Evolutionary conservation across 2,888 invertebrate genomes (phyloP).

Genomic region (Nomada flava): DNA sequence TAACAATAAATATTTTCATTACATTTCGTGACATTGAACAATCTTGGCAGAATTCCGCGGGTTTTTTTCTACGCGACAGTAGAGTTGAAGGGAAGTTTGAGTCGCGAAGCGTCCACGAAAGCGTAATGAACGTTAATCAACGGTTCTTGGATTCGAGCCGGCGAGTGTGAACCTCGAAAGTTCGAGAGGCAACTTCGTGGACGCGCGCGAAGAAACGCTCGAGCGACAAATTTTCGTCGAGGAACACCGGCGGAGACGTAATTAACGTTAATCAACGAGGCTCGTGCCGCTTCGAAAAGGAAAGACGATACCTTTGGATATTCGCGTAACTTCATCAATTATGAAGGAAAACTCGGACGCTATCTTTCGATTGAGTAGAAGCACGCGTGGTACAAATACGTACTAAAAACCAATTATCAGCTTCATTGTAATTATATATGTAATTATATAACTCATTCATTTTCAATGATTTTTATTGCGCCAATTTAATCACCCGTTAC

Average conservation of each 20-base stretch:
- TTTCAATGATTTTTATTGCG: too few relatives aligned
- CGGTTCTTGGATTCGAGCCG: conserved; percentile 6
- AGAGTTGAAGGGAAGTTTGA: background rate
- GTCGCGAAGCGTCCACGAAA: conserved; percentile 7
- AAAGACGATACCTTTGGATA: background rate
- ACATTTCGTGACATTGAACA: background rate
- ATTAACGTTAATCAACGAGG: conserved; percentile 48
- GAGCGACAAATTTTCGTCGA: conserved; percentile 18
- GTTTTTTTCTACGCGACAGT: too few relatives aligned
- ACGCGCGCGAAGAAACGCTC: conserved; percentile 27
- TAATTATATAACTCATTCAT: too few relatives aligned
- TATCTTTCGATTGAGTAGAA: background rate
- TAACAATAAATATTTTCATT: too few relatives aligned
- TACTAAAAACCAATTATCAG: background rate
- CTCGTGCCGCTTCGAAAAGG: conserved; percentile 1
- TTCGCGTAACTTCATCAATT: conserved; percentile 24
- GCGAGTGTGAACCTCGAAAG: conserved; percentile 34
- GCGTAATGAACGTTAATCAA: conserved; percentile 39
- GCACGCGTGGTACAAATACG: background rate
- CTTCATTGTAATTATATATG: too few relatives aligned
- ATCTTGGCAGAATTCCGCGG: too few relatives aligned
- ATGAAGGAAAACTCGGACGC: conserved; percentile 7
- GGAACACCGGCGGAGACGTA: conserved; percentile 8
- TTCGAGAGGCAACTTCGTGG: conserved; percentile 32
- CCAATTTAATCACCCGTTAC: too few relatives aligned